These are phyloP conservation scores for Karalla daura DNA, from an alignment of 2,797 vertebrate species.

Conservation along the genomic window DNA sequence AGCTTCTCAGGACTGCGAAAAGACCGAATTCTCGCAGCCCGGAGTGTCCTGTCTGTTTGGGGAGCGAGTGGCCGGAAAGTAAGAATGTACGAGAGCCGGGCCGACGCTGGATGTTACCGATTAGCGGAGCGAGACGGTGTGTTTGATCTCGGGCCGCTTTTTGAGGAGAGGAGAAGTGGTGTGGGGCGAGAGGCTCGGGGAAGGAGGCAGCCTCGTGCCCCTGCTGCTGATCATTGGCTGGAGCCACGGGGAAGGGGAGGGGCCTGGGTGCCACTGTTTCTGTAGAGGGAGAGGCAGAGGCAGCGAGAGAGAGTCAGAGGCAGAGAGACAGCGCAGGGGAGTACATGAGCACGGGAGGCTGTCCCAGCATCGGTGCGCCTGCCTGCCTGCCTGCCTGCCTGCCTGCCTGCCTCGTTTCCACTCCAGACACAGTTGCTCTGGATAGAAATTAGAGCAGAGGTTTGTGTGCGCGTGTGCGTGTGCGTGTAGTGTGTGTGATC, in stretches of 20 bases:
- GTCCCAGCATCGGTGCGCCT: conserved; percentile 77
- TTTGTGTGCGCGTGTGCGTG: conserved; percentile 26
- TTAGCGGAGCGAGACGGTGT: conserved; percentile 34
- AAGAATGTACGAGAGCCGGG: not conserved
- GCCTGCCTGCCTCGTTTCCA: conserved; percentile 78
- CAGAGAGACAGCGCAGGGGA: conserved; percentile 57
- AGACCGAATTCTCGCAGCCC: not conserved
- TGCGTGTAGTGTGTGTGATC: conserved; percentile 29
- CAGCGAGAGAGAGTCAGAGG: conserved; percentile 47
- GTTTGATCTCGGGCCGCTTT: conserved; percentile 41
- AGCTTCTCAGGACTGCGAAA: not conserved
- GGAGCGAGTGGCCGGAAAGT: not conserved
- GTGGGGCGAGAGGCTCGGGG: conserved; percentile 54
- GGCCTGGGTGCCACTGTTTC: conserved; percentile 77
- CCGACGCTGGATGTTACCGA: conserved; percentile 12
- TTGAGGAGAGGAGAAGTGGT: conserved; percentile 15
- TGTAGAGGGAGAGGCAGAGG: conserved; percentile 73
- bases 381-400: too few relatives aligned
- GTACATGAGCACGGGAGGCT: conserved; percentile 73
- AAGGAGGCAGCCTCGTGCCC: conserved; percentile 72
- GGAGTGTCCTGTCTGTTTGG: not conserved
- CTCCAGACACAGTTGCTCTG: conserved; percentile 71
- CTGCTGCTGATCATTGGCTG: conserved; percentile 81
- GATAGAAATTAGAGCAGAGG: conserved; percentile 47
- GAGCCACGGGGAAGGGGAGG: conserved; percentile 76